Evolutionary conservation across 2,888 invertebrate genomes (phyloP), one percentile per base, ranked within the genome.

Genomic region (Caenorhabditis afra): DNA sequence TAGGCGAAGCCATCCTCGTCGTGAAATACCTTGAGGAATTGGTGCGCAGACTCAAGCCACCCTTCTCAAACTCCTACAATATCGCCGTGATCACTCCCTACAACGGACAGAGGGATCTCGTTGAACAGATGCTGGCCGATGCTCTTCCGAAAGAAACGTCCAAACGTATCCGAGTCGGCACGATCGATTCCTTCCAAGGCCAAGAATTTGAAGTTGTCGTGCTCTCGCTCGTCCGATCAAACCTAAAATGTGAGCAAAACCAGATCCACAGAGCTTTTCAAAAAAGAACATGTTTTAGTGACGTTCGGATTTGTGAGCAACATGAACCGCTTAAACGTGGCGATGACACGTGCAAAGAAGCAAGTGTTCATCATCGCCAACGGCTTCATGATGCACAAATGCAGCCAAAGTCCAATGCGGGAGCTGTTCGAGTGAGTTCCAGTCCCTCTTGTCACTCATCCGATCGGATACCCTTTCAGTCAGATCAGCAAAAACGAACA

Each of bases 11-110:
- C 7, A 39, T 66, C 14, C 55, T 45, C 18, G 20, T 66, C 4
- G 18, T 10, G 1, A 53, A 66, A 11, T 66, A 57, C 29, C 45
- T 59, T 18, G 8, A 35, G 44, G 18, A 52, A 12, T 2, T 10
- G 35, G 23, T 37, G 35, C 18, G 65, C 8, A 0, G 20, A 12
- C 45, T 41, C 2, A 4, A 39, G 16, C 4, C 37, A n/a, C n/a
- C 7, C 29, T 5, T 5, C 7, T 3, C 4, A 29, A 29, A 29
- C 3, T 5, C 29, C 3, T 3, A 5, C 7, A 7, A 29, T 0
- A 64, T 77, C 10, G 68, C 62, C 4, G 47, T 79, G 1, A 61
- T 79, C 18, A 45, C 66, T 5, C 64, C 73, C 3, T 79, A 79
- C 52, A 59, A 14, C 18, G 71, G 64, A 23, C 78, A 77, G 29